These are phyloP conservation scores for Pseudomyrmex cubaensis DNA, from an alignment of 1,140 invertebrate genomes.

Conservation along the genomic window DNA sequence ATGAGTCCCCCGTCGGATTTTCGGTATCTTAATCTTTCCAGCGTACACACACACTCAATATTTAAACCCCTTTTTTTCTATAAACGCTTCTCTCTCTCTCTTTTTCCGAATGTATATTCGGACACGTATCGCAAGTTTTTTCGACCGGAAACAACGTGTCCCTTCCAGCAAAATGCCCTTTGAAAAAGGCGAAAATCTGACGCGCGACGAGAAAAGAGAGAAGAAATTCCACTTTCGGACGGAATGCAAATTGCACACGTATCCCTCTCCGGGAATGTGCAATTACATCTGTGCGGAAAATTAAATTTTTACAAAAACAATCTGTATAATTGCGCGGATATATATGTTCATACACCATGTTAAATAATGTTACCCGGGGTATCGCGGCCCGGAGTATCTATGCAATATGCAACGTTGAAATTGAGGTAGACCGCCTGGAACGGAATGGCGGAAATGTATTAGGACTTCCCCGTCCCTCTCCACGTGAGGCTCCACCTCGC, in stretches of 20 bases:
- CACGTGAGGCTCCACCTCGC: not conserved
- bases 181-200: no score
- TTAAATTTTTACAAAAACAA: slow-evolving; percentile 23
- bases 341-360: not conserved
- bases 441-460: slow-evolving; percentile 43
- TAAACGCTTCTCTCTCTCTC: no score
- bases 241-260: slow-evolving; percentile 9
- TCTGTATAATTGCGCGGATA: slow-evolving; percentile 14
- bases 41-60: not conserved
- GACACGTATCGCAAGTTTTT: not conserved
- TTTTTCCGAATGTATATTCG: no score
- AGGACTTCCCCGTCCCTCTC: not conserved
- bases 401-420: slow-evolving; percentile 47
- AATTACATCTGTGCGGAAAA: slow-evolving; percentile 15
- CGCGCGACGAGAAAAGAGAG: not conserved
- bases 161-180: no score
- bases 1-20: slow-evolving; percentile 15
- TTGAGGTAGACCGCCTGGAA: slow-evolving; percentile 54
- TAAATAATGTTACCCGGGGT: slow-evolving; percentile 22
- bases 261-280: not conserved
- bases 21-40: slow-evolving; percentile 30
- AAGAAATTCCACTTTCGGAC: not conserved
- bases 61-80: not conserved
- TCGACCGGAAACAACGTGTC: not conserved
- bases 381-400: slow-evolving; percentile 1